Evolutionary conservation across 2,888 invertebrate species (phyloP).

Genomic region (Artemia sp.): DNA sequence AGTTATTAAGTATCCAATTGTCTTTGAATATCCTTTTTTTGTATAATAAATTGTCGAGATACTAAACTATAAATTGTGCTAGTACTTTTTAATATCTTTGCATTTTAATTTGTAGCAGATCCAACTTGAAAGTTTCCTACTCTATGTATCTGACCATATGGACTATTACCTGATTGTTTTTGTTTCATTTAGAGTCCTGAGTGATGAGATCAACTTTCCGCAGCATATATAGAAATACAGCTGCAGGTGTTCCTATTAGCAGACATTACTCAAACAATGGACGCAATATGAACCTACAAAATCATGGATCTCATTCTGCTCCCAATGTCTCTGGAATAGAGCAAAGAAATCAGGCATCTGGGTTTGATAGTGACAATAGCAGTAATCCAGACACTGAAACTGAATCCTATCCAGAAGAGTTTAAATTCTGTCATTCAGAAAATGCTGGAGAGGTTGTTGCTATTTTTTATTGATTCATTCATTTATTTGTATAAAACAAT

Average conservation of each 20-base stretch:
- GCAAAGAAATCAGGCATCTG: slow-evolving; percentile 1
- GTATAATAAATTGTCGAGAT: too few species aligned
- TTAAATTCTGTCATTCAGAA: slow-evolving; percentile 10
- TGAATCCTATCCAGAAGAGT: slow-evolving; percentile 2
- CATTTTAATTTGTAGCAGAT: too few species aligned
- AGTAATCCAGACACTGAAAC: background rate
- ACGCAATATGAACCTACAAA: background rate
- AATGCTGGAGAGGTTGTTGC: background rate
- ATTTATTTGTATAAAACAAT: too few species aligned
- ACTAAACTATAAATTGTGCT: too few species aligned
- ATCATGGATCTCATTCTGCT: background rate
- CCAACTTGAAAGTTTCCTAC: too few species aligned
- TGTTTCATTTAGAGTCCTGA: background rate
- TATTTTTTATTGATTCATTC: background rate
- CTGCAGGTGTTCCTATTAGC: slow-evolving; percentile 9
- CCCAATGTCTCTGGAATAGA: background rate
- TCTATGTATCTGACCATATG: too few species aligned
- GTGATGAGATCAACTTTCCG: slow-evolving; percentile 10
- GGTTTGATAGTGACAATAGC: slow-evolving; percentile 2
- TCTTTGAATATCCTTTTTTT: too few species aligned
- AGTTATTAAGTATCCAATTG: too few species aligned
- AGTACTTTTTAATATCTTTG: too few species aligned
- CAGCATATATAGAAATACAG: slow-evolving; percentile 4
- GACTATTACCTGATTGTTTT: too few species aligned
- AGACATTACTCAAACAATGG: background rate